Evolutionary conservation across 1,140 invertebrate species (phyloP).

Genomic region (Drosophila simulans): DNA sequence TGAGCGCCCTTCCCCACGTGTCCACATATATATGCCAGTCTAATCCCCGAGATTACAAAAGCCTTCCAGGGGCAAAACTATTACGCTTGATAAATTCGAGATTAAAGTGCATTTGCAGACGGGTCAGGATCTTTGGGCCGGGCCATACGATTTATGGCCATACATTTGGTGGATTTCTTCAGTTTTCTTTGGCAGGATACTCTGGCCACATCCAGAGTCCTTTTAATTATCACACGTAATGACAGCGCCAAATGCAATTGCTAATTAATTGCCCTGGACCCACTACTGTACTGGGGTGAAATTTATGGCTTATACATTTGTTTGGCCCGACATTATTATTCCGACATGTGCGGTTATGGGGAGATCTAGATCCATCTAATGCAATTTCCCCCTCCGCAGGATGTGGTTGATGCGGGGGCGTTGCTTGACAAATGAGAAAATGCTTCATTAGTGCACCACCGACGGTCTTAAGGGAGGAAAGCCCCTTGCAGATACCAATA

Average conservation of each 20-base stretch:
- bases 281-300: constrained; percentile 10
- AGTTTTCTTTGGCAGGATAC: constrained; percentile 18
- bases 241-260: constrained; percentile 80
- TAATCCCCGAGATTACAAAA: constrained; percentile 79
- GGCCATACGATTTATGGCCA: constrained; percentile 77
- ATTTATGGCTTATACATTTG: constrained; percentile 73
- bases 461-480: not conserved
- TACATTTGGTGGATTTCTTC: constrained; percentile 75
- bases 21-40: constrained; percentile 30
- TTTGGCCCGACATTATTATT: constrained; percentile 75
- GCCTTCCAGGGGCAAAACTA: constrained; percentile 59
- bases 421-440: constrained; percentile 46
- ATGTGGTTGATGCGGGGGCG: constrained; percentile 45
- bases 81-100: constrained; percentile 83
- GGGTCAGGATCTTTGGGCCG: constrained; percentile 37
- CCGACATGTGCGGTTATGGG: constrained; percentile 72
- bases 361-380: constrained; percentile 38
- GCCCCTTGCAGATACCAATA: constrained; percentile 12
- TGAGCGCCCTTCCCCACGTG: constrained; percentile 12
- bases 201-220: constrained; percentile 40
- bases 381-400: constrained; percentile 33
- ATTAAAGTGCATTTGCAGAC: constrained; percentile 83
- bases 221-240: constrained; percentile 84
- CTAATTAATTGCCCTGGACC: constrained; percentile 75
- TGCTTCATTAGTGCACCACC: constrained; percentile 48